These are phyloP conservation scores for Perizoma flavofasciatum DNA, from an alignment of 2,888 invertebrate species.

Conservation along the genomic window DNA sequence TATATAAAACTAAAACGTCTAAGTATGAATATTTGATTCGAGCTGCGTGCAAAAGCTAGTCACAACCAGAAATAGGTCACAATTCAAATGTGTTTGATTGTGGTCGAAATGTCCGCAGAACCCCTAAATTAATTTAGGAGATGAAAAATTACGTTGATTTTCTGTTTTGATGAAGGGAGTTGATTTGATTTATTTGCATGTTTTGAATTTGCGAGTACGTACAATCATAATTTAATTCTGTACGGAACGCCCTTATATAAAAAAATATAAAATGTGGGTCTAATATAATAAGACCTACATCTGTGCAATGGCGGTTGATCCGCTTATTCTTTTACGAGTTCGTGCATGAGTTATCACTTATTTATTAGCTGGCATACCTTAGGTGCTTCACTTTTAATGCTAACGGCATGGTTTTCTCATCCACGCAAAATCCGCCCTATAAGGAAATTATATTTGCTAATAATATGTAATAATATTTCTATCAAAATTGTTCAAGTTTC, in stretches of 20 bases:
- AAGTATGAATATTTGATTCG: not conserved
- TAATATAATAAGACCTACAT: too few relatives aligned
- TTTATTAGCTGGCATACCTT: too few relatives aligned
- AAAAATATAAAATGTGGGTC: not conserved
- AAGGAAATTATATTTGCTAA: too few relatives aligned
- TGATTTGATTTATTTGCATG: constrained; percentile 37
- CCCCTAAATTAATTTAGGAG: constrained; percentile 23
- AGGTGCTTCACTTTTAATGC: too few relatives aligned
- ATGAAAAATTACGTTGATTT: constrained; percentile 35
- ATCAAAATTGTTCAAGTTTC: too few relatives aligned
- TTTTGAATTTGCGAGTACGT: constrained; percentile 15
- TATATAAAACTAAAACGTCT: too few relatives aligned
- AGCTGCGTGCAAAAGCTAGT: constrained; percentile 5
- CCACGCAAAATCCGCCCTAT: too few relatives aligned
- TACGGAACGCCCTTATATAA: not conserved
- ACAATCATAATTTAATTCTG: constrained; percentile 5
- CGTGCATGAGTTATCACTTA: too few relatives aligned
- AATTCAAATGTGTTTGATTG: constrained; percentile 21
- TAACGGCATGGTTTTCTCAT: too few relatives aligned
- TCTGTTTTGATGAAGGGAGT: constrained; percentile 35
- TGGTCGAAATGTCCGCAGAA: constrained; percentile 18
- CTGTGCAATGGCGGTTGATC: too few relatives aligned
- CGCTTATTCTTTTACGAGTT: too few relatives aligned
- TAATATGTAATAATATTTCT: too few relatives aligned
- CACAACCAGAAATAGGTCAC: constrained; percentile 15